phyloP scores from a whole-genome alignment of 2,113 vertebrate genomes.

The Colossoma macropomum region DNA sequence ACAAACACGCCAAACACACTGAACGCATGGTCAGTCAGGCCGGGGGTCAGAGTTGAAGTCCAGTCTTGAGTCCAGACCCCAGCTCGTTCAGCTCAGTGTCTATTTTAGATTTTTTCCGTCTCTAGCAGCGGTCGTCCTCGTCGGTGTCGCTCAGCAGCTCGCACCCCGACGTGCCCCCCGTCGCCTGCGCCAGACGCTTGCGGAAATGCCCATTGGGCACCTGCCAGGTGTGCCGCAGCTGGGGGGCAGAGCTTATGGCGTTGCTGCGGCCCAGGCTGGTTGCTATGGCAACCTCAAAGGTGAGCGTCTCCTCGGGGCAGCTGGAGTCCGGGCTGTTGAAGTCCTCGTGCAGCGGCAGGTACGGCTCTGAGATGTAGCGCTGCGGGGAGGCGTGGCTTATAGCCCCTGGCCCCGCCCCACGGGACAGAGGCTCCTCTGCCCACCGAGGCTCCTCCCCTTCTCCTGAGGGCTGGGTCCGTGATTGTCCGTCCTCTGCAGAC shows the following conservation, averaged over 20 bases:
- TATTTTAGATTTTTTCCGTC: neutral
- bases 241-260: constrained; percentile 89
- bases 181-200: constrained; percentile 81
- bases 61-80: neutral
- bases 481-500: constrained; percentile 70
- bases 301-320: constrained; percentile 88
- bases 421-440: constrained; percentile 71
- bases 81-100: neutral
- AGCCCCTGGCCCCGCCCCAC: constrained; percentile 57
- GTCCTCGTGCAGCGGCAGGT: constrained; percentile 90
- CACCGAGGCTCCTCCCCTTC: constrained; percentile 63
- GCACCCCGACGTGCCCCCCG: constrained; percentile 76
- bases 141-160: constrained; percentile 94
- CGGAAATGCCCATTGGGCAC: constrained; percentile 94
- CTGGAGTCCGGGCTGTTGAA: constrained; percentile 82
- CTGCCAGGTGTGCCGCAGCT: constrained; percentile 93
- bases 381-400: constrained; percentile 83
- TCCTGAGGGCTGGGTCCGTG: constrained; percentile 62
- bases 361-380: constrained; percentile 95
- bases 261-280: constrained; percentile 91
- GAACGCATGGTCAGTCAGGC: neutral
- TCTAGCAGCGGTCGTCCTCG: constrained; percentile 94
- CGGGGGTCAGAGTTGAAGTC: neutral
- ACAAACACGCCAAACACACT: neutral
- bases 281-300: constrained; percentile 92